These are phyloP conservation scores for Megalurothrips usitatus DNA, from an alignment of 2,888 invertebrate genomes.

Conservation along the genomic window DNA sequence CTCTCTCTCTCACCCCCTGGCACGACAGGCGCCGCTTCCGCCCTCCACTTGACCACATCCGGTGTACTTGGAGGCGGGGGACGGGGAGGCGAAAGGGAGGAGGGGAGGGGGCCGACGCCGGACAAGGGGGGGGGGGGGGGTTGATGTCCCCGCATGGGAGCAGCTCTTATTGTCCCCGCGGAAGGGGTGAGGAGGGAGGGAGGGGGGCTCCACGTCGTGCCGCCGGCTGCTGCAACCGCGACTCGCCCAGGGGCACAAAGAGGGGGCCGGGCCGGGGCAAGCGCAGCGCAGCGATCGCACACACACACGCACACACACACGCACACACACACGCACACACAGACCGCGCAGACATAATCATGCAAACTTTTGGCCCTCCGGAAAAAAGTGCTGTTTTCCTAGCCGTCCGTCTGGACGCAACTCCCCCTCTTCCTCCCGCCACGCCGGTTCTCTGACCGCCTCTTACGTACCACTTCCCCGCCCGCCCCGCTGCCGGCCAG, in stretches of 20 bases:
- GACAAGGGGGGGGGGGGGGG: background rate
- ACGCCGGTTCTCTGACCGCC: background rate
- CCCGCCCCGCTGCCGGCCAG: no score
- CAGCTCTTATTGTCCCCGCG: background rate
- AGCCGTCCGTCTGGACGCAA: background rate
- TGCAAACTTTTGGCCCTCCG: conserved; percentile 17
- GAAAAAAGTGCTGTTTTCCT: conserved; percentile 8
- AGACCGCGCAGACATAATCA: background rate
- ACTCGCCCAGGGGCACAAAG: background rate
- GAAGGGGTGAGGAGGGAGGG: background rate
- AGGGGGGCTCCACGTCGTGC: background rate
- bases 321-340: background rate
- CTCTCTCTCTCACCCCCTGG: background rate
- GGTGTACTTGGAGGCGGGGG: background rate
- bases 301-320: background rate
- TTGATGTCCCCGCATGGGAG: background rate
- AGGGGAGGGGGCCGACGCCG: background rate
- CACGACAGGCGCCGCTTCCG: conserved; percentile 14
- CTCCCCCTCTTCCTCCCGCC: background rate
- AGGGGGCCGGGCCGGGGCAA: background rate
- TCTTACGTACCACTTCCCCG: no score
- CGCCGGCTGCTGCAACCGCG: background rate
- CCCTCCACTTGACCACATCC: conserved; percentile 21
- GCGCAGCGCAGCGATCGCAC: no score
- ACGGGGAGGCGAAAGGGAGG: background rate